Evolutionary conservation across 2,888 invertebrate genomes (phyloP).

Genomic region (Arctia plantaginis): DNA sequence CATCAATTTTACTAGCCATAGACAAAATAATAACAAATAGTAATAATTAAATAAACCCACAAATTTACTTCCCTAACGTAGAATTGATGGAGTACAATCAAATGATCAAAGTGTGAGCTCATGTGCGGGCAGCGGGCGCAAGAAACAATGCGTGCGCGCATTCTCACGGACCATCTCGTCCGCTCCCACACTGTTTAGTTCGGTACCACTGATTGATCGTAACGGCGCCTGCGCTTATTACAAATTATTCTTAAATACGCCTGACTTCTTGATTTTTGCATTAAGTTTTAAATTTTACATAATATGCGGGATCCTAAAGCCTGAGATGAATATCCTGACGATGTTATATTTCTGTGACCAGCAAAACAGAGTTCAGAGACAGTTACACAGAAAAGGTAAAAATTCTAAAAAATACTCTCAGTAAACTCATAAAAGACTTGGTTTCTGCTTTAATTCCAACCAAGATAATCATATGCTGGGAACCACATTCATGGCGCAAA

Average conservation of each 20-base stretch:
- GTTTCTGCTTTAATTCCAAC: neutral
- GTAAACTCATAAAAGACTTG: neutral
- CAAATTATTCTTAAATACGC: constrained; percentile 55
- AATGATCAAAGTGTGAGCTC: constrained; percentile 69
- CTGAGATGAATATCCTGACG: neutral
- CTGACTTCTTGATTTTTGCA: constrained; percentile 13
- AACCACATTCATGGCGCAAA: neutral
- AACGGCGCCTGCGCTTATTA: constrained; percentile 68
- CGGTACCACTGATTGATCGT: constrained; percentile 75
- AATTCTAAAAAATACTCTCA: neutral
- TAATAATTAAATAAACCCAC: constrained; percentile 45
- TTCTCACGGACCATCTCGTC: constrained; percentile 75
- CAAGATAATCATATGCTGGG: neutral
- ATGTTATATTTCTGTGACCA: neutral
- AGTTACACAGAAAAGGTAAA: neutral
- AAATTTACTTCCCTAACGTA: constrained; percentile 39
- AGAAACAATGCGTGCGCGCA: constrained; percentile 68
- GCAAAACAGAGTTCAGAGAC: neutral
- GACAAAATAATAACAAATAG: constrained; percentile 3
- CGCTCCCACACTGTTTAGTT: constrained; percentile 76
- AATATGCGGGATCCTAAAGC: neutral
- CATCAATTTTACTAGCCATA: neutral
- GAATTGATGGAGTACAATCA: constrained; percentile 39
- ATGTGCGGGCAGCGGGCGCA: constrained; percentile 63
- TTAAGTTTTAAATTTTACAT: neutral